These are phyloP conservation scores for Drosophila elegans DNA, from an alignment of 1,140 invertebrate species.

Conservation along the genomic window DNA sequence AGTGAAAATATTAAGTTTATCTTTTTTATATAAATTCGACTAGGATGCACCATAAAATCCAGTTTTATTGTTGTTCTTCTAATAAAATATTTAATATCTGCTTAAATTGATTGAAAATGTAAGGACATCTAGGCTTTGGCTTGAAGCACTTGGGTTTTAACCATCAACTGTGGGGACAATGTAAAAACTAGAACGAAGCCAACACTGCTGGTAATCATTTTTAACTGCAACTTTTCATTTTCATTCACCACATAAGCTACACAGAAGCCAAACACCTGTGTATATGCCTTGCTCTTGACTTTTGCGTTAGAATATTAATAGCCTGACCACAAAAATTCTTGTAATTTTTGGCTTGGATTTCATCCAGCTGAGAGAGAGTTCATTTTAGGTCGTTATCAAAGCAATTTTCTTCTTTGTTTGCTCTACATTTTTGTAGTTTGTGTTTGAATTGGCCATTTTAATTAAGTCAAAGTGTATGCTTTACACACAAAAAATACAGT, in stretches of 20 bases:
- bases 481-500: constrained; percentile 5
- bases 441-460: constrained; percentile 44
- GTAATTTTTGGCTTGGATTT: constrained; percentile 38
- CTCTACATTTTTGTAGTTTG: constrained; percentile 22
- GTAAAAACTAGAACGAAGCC: constrained; percentile 21
- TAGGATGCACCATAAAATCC: too few species aligned
- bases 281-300: constrained; percentile 14
- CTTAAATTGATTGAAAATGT: neutral
- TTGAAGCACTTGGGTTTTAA: neutral
- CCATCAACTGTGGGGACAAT: constrained; percentile 16
- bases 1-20: too few species aligned
- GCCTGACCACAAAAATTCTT: constrained; percentile 50
- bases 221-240: constrained; percentile 43
- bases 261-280: constrained; percentile 9
- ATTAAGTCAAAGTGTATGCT: constrained; percentile 57
- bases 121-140: neutral
- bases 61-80: neutral
- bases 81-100: neutral
- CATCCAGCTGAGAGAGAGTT: constrained; percentile 7
- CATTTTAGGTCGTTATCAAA: constrained; percentile 31
- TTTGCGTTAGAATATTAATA: constrained; percentile 45
- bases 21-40: too few species aligned
- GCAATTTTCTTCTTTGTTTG: constrained; percentile 30
- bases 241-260: constrained; percentile 37
- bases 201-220: constrained; percentile 36